These are phyloP conservation scores for Amphipoea lucens DNA, from an alignment of 2,888 invertebrate genomes.

Conservation along the genomic window DNA sequence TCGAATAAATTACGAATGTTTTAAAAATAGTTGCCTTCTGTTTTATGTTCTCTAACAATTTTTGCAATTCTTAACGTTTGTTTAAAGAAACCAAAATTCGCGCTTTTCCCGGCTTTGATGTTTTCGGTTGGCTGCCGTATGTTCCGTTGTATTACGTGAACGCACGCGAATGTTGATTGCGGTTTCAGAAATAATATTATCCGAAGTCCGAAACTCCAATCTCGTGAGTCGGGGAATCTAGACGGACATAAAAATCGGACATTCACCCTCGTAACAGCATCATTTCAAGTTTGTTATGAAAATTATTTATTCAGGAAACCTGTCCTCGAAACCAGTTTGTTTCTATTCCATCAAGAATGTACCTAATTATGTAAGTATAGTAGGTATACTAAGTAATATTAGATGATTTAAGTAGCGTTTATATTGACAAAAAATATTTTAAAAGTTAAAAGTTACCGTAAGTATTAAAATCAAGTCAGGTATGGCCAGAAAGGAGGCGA, in stretches of 20 bases:
- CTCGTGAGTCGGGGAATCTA: not conserved
- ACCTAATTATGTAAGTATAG: slow-evolving; percentile 3
- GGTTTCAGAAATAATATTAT: slow-evolving; percentile 44
- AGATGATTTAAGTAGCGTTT: not conserved
- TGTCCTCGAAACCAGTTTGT: slow-evolving; percentile 46
- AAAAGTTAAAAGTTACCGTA: not conserved
- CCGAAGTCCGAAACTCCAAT: not conserved
- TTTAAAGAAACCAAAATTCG: slow-evolving; percentile 32
- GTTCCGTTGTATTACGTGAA: slow-evolving; percentile 61
- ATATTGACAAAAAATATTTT: not conserved
- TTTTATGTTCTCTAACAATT: slow-evolving; percentile 40
- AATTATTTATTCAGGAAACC: slow-evolving; percentile 56
- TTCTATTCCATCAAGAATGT: slow-evolving; percentile 24
- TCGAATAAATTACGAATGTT: slow-evolving; percentile 22
- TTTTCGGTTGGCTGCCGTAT: slow-evolving; percentile 32
- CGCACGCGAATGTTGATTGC: slow-evolving; percentile 25
- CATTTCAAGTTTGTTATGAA: slow-evolving; percentile 44
- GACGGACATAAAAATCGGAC: slow-evolving; percentile 65
- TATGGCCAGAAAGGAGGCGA: not conserved
- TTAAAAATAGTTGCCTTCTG: slow-evolving; percentile 39
- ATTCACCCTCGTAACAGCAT: slow-evolving; percentile 66
- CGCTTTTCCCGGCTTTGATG: slow-evolving; percentile 43
- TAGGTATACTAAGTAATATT: not conserved
- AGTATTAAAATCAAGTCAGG: not conserved
- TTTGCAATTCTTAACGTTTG: slow-evolving; percentile 35